A percentile compares a stretch with the other conserved stretches of the same genome.
These are phyloP conservation scores for Colius striatus DNA, from an alignment of 2,113 vertebrate species.

Conservation along the genomic window DNA sequence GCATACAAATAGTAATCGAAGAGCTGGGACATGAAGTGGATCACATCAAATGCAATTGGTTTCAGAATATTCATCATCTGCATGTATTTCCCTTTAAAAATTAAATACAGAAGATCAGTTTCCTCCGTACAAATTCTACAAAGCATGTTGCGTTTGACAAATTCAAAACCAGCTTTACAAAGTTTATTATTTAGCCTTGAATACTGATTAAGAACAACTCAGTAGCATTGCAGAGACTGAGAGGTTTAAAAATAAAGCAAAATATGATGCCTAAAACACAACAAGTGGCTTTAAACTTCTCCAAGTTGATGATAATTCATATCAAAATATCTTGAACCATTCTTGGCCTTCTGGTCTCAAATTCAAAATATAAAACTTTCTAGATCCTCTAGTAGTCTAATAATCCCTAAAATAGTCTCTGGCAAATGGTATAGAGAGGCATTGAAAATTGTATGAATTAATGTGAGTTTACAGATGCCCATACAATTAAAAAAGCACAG, in stretches of 20 bases:
- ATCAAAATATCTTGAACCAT: neutral
- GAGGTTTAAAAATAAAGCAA: neutral
- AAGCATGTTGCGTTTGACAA: neutral
- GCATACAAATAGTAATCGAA: slow-evolving; percentile 99
- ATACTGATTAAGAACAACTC: neutral
- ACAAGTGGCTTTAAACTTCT: neutral
- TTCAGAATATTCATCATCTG: slow-evolving; percentile 99
- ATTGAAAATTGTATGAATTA: neutral
- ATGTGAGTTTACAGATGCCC: neutral
- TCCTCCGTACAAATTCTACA: neutral
- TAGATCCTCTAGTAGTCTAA: neutral
- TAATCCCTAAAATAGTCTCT: neutral
- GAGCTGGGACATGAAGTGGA: slow-evolving; percentile 98
- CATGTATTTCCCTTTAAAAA: slow-evolving; percentile 95
- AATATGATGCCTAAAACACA: neutral
- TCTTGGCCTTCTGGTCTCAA: neutral
- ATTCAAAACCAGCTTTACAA: neutral
- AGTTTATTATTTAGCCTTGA: neutral
- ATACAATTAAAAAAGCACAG: neutral
- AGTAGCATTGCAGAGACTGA: neutral
- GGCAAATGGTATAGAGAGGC: neutral
- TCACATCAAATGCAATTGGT: slow-evolving; percentile 97
- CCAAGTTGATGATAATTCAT: neutral
- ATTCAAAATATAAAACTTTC: neutral
- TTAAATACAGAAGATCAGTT: slow-evolving; percentile 29